Conservation (phyloP, 2,113 vertebrate genomes). For the Todiramphus saurophagus region DNA sequence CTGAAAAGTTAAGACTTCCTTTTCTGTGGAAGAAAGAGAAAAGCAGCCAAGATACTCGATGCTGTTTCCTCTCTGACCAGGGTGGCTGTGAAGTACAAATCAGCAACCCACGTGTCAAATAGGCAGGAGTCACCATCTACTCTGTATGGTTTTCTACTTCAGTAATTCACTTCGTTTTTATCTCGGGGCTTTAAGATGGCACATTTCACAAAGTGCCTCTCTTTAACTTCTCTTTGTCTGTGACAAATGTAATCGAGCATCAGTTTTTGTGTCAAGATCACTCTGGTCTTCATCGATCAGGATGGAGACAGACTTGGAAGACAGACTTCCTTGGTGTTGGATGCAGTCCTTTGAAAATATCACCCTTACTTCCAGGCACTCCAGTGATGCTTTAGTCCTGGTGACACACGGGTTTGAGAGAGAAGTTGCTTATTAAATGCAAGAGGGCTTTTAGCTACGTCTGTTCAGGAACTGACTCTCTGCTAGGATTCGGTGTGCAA, state of each 20-base stretch:
- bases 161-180: background rate
- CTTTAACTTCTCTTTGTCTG: background rate
- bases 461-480: background rate
- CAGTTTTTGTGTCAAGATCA: background rate
- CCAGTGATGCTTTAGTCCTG: background rate
- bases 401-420: background rate
- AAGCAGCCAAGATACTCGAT: background rate
- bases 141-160: background rate
- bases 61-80: background rate
- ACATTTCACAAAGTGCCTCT: background rate
- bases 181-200: background rate
- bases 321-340: background rate
- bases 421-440: background rate
- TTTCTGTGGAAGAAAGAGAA: background rate
- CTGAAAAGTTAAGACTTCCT: background rate
- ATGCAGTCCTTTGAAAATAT: background rate
- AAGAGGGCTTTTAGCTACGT: background rate
- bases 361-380: background rate
- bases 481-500: background rate
- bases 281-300: background rate
- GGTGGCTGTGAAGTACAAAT: background rate
- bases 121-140: background rate
- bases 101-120: accelerated
- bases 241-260: background rate
- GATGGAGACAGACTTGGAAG: background rate